phyloP scores from a whole-genome alignment of 2,888 invertebrate species.

The Eubasilissa splendida region DNA sequence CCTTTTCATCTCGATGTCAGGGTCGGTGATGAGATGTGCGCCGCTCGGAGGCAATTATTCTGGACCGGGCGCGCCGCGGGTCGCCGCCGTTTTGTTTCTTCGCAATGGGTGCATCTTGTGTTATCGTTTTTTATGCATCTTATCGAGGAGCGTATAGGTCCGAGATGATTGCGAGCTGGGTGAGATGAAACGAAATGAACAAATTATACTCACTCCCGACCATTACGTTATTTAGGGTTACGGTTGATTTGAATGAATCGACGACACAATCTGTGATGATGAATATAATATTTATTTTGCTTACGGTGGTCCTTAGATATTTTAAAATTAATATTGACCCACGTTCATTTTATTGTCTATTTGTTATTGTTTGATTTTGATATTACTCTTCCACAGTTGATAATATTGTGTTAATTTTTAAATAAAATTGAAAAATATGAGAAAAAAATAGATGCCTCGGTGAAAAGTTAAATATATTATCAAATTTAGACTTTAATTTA shows the following conservation, averaged over 20 bases:
- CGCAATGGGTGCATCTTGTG: not conserved
- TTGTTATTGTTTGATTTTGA: too few species aligned
- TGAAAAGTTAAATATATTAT: not conserved
- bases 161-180: not conserved
- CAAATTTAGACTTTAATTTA: not conserved
- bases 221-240: too few species aligned
- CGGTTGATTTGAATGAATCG: too few species aligned
- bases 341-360: too few species aligned
- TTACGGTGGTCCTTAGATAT: too few species aligned
- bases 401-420: too few species aligned
- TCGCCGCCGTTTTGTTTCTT: constrained; percentile 15
- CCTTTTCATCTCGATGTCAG: constrained; percentile 22
- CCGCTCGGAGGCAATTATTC: constrained; percentile 22
- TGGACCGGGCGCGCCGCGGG: constrained; percentile 8
- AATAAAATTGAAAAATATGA: too few species aligned
- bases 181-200: not conserved
- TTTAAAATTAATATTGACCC: too few species aligned
- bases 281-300: too few species aligned
- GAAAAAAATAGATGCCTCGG: too few species aligned
- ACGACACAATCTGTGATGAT: too few species aligned
- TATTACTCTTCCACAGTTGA: too few species aligned
- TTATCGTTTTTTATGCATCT: not conserved
- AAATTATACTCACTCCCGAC: not conserved
- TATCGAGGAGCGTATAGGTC: not conserved
- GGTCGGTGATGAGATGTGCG: not conserved